A percentile compares a stretch with the other conserved stretches of the same genome.
Conservation (phyloP, 2,797 vertebrate species). For the Pagetopsis macropterus region DNA sequence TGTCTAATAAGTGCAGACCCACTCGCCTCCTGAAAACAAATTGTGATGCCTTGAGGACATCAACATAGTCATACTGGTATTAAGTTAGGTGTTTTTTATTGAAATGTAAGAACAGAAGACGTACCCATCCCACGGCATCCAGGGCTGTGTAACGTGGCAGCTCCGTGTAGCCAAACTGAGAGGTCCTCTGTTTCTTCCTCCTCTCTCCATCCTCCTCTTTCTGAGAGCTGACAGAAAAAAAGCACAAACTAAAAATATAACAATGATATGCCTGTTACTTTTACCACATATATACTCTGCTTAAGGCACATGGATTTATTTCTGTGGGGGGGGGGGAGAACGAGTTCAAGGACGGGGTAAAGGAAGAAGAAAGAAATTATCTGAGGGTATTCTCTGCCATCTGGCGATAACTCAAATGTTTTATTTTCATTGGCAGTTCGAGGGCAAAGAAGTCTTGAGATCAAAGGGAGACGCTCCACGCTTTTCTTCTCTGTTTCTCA, state of each 20-base stretch:
- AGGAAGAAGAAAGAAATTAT: conserved; percentile 7
- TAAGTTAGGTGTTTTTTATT: not conserved
- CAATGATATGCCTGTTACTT: not conserved
- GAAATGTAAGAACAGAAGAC: conserved; percentile 28
- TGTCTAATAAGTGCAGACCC: not conserved
- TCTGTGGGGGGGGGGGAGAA: conserved; percentile 9
- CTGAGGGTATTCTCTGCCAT: conserved; percentile 9
- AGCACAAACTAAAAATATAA: not conserved
- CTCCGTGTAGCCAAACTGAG: conserved; percentile 76
- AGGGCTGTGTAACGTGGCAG: conserved; percentile 82
- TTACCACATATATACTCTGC: conserved; percentile 6
- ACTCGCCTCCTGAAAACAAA: not conserved
- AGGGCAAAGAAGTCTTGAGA: conserved; percentile 11
- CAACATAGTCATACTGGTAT: not conserved
- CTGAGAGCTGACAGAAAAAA: conserved; percentile 69
- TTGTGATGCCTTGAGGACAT: not conserved
- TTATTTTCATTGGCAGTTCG: conserved; percentile 31
- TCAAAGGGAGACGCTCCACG: conserved; percentile 6
- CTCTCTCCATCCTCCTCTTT: conserved; percentile 75
- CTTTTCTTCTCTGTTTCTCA: not conserved
- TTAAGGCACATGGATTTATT: conserved; percentile 16
- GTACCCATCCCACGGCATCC: conserved; percentile 90
- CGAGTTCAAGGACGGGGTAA: conserved; percentile 37
- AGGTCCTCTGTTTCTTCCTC: conserved; percentile 79
- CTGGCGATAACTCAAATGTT: conserved; percentile 18